Conservation (phyloP, 2,113 vertebrate species). For the zebrafish (Danio rerio) region DNA sequence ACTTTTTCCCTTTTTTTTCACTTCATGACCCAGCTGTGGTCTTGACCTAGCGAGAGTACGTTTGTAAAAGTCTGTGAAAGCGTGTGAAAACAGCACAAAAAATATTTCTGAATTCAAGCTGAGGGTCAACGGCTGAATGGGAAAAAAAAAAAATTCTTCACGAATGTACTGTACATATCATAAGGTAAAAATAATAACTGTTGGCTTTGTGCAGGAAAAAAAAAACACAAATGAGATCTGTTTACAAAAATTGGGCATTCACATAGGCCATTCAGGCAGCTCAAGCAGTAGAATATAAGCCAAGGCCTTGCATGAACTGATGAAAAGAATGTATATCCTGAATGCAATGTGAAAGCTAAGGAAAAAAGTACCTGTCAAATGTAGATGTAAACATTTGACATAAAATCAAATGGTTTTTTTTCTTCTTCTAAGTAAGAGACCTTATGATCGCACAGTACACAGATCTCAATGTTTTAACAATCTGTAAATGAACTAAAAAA, state of each 20-base stretch:
- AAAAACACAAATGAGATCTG: neutral
- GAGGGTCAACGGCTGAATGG: constrained; percentile 29
- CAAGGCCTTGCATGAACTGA: too few relatives aligned
- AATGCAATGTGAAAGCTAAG: neutral
- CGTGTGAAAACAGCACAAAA: constrained; percentile 17
- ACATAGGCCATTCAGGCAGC: neutral
- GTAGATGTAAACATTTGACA: neutral
- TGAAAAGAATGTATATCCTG: neutral
- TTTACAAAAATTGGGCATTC: neutral
- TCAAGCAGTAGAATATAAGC: neutral
- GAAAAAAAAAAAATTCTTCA: neutral
- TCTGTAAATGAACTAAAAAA: neutral
- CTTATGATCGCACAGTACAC: neutral
- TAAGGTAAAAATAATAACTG: neutral
- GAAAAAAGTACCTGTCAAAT: neutral
- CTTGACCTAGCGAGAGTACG: constrained; percentile 56
- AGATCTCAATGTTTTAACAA: neutral
- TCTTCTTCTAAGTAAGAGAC: neutral
- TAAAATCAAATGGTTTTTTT: neutral
- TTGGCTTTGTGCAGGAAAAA: neutral
- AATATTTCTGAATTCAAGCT: constrained; percentile 12
- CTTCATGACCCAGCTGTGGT: constrained; percentile 57
- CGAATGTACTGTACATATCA: constrained; percentile 7
- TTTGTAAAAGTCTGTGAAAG: constrained; percentile 23
- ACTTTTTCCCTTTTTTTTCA: constrained; percentile 48